Evolutionary conservation across 2,888 invertebrate species (phyloP).

Genomic region (Melanchra persicariae): DNA sequence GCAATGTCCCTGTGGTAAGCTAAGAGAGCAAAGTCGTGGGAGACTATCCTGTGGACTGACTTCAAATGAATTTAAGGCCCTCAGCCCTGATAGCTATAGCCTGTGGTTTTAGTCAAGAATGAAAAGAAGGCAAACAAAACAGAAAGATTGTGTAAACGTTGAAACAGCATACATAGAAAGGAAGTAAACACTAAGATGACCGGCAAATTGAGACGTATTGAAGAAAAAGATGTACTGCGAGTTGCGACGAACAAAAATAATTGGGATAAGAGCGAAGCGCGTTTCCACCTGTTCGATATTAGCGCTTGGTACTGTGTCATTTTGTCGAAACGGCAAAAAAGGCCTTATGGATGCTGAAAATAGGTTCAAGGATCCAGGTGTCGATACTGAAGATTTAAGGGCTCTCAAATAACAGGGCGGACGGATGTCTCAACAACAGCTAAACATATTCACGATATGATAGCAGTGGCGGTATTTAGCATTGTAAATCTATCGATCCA

Average conservation of each 20-base stretch:
- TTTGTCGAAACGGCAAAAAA: not conserved
- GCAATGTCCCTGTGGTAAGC: too few species aligned
- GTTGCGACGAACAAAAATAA: not conserved
- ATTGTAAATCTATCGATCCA: slow-evolving; percentile 36
- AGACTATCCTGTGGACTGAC: too few species aligned
- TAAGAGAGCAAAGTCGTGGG: too few species aligned
- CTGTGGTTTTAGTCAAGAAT: too few species aligned
- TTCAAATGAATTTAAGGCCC: too few species aligned
- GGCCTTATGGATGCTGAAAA: not conserved
- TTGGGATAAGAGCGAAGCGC: not conserved
- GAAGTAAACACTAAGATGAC: not conserved
- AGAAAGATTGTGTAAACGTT: not conserved
- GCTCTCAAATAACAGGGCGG: not conserved
- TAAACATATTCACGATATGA: slow-evolving; percentile 35
- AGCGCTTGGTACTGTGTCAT: not conserved
- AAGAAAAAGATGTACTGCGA: too few species aligned
- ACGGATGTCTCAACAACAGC: not conserved
- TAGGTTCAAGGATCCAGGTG: slow-evolving; percentile 2
- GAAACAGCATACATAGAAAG: not conserved
- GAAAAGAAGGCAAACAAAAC: too few species aligned
- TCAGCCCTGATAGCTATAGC: too few species aligned
- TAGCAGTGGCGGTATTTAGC: slow-evolving; percentile 12
- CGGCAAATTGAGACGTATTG: not conserved
- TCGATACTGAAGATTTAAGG: not conserved
- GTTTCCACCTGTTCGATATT: not conserved